Evolutionary conservation across 1,140 invertebrate genomes (phyloP), one percentile per base, ranked within the genome.

Genomic region (Brachionus plicatilis): DNA sequence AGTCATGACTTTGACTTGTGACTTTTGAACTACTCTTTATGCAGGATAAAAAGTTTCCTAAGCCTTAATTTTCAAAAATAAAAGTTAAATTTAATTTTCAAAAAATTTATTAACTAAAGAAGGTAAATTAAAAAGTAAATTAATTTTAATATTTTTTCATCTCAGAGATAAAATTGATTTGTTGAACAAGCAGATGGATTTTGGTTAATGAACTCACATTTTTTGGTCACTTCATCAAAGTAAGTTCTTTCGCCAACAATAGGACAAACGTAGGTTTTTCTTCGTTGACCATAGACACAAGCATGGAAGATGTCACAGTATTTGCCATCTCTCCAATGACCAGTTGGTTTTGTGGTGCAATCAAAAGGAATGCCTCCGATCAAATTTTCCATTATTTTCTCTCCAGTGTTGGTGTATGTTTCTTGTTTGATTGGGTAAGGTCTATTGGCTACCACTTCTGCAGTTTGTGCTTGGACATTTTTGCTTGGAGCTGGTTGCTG

Each of bases 291-390:
- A 41, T 17, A 47, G 14, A 83, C 29, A 83, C 80, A 83, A 6
- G 80, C 80, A 50, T 83, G 80, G 43, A 83, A 83, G 9, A 84
- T 29, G 41, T 84, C 82, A 43, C 82, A 84, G 37, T 37, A 84
- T 24, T 68, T 53, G 11, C 5, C 24, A 75, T 84, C 66, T 72
- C 66, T 70, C 65, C 66, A 72, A 56, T 84, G 82, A 70, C 82
- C 82, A 84, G 50, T 47, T 70, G 37, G 37, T 7, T 43, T 45
- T 29, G 12, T 27, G 12, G 24, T 24, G 47, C 82, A 84, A 72
- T 84, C 82, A 72, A 84, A 84, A 56, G 65, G 65, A 47, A 84
- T 70, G 3, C 76, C 76, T 20, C 76, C 76, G 47, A 80, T 65
- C 27, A 80, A 80, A 65, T 53, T 80, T 65, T 80, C 76, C 20